Evolutionary conservation across 2,113 vertebrate genomes (phyloP).

Genomic region (Dinomys branickii): DNA sequence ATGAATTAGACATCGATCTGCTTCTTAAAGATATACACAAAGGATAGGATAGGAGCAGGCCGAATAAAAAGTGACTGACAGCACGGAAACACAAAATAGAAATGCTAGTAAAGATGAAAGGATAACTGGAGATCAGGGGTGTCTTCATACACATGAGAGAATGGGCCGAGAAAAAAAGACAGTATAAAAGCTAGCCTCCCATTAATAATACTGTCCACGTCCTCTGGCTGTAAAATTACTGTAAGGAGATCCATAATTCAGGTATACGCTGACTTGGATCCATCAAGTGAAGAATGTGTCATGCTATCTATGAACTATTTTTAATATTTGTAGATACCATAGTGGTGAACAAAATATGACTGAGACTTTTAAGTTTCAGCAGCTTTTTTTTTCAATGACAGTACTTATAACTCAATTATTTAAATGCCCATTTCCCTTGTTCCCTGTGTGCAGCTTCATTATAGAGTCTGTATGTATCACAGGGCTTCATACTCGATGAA

Average conservation of each 20-base stretch:
- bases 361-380: neutral
- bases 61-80: neutral
- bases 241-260: neutral
- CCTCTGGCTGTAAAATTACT: neutral
- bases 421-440: neutral
- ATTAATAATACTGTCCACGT: neutral
- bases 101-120: constrained; percentile 4
- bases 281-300: neutral
- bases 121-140: neutral
- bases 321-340: neutral
- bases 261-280: neutral
- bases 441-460: neutral
- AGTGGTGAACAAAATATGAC: neutral
- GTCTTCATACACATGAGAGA: neutral
- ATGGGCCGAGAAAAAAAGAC: neutral
- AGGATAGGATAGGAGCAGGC: neutral
- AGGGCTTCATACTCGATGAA: neutral
- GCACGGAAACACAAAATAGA: neutral
- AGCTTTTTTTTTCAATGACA: neutral
- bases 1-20: neutral
- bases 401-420: neutral
- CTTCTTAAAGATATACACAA: neutral
- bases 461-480: neutral
- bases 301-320: neutral
- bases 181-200: neutral